A percentile compares a stretch with the other conserved stretches of the same genome.
Conservation (phyloP, 2,797 vertebrate species). For the Macropodus opercularis region DNA sequence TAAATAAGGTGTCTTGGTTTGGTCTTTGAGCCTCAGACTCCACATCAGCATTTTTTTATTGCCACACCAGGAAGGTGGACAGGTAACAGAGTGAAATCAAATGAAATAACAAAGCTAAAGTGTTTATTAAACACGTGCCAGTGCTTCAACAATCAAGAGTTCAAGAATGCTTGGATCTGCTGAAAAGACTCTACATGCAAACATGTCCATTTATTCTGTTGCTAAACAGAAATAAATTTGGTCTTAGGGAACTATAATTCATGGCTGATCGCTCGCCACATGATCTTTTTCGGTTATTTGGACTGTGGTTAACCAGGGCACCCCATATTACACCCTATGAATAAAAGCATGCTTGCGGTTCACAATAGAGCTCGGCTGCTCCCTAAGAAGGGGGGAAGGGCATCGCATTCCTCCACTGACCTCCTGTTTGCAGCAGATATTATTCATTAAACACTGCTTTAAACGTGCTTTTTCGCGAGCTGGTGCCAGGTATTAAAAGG, state of each 20-base stretch:
- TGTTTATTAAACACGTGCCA: no score
- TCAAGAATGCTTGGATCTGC: background rate
- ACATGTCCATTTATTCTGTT: background rate
- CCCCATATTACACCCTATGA: constrained; percentile 61
- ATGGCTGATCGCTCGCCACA: constrained; percentile 11
- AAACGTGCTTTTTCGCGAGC: constrained; percentile 7
- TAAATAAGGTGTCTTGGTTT: no score
- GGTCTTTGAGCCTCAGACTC: no score
- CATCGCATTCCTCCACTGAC: constrained; percentile 70
- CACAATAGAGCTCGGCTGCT: constrained; percentile 67
- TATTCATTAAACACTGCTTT: constrained; percentile 58
- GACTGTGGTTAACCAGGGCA: constrained; percentile 43
- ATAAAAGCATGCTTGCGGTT: constrained; percentile 70
- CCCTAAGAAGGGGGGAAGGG: constrained; percentile 71
- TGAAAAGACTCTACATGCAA: background rate
- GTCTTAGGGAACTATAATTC: constrained; percentile 15
- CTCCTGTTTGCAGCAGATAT: constrained; percentile 66
- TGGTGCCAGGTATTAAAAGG: background rate
- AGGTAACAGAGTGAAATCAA: no score
- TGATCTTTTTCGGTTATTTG: constrained; percentile 46
- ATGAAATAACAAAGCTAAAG: no score
- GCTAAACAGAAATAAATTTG: background rate
- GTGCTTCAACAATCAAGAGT: no score
- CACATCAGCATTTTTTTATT: no score
- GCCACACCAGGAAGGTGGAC: no score